Evolutionary conservation across 2,113 vertebrate species (phyloP), one percentile per base, ranked within the genome.

Genomic region (Heterotis niloticus): DNA sequence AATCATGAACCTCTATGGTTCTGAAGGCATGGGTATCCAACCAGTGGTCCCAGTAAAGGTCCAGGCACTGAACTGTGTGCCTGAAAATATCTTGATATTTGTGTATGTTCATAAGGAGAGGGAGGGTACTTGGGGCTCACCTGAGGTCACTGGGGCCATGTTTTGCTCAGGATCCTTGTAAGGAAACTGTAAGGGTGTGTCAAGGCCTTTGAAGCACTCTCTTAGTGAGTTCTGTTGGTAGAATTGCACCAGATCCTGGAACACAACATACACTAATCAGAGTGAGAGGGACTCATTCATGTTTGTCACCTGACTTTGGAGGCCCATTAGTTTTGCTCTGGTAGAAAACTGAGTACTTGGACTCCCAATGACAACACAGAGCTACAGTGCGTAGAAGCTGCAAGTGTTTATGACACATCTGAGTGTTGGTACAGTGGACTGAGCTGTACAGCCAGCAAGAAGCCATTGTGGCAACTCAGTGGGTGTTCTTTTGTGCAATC

Each of bases 141-240:
- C 93, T 75, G 91, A 81, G 0, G 86, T 80, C 7, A 79, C 89
- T 4, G 81, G 82, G 24, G 84, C 82, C 52, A 82, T 81, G 34
- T 88, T 91, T 54, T 91, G 91, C 84, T 96, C 95, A 0, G 94
- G 93, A 4, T 96, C 94, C 85, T 96, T 95, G 86, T 88, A 96
- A 0, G 96, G 90, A n/a, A 91, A 92, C 81, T 88, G 86, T 11
- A 98, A 86, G 0, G 85, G 86, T 1, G 94, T 96, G 84, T 98
- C 96, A 64, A 98, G 88, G 0, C 93, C 93, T 83, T 94, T 96
- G 84, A 98, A 96, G 81, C 94, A 98, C 79, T 98, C 96, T 84
- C 93, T 96, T 78, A 98, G 88, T 5, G 96, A 96, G 82, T 91
- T 95, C 75, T 90, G 84, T 86, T 95, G 95, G 86, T 98, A 98